A percentile compares a stretch with the other conserved stretches of the same genome.
These are phyloP conservation scores for Apeltes quadracus DNA, from an alignment of 2,113 vertebrate genomes.

Conservation along the genomic window DNA sequence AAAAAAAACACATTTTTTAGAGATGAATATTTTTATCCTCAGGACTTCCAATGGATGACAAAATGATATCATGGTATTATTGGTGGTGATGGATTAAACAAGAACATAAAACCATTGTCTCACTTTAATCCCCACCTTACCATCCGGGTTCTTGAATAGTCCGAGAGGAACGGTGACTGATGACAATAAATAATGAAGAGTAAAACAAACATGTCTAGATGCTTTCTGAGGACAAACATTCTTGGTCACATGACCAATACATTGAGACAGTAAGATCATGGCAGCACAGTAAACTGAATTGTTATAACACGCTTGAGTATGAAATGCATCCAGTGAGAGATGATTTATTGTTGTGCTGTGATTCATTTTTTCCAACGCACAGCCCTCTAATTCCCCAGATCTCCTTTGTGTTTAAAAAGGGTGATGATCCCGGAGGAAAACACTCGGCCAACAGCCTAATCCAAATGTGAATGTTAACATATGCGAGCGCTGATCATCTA, in stretches of 20 bases:
- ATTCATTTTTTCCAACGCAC: constrained; percentile 50
- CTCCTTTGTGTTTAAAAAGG: constrained; percentile 38
- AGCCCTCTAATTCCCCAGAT: constrained; percentile 49
- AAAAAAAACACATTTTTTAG: neutral
- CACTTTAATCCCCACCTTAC: neutral
- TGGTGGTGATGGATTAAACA: neutral
- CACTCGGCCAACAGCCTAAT: constrained; percentile 49
- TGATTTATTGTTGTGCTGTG: constrained; percentile 45
- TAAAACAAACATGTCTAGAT: constrained; percentile 9
- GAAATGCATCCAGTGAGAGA: constrained; percentile 56
- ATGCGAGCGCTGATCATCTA: constrained; percentile 49
- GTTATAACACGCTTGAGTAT: constrained; percentile 41
- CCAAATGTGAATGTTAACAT: constrained; percentile 66
- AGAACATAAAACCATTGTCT: neutral
- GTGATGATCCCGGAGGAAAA: constrained; percentile 24
- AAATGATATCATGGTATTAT: neutral
- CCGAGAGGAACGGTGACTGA: neutral
- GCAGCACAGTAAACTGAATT: constrained; percentile 30
- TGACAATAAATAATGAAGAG: neutral
- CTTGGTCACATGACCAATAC: constrained; percentile 13
- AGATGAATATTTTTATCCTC: neutral
- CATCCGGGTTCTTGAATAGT: neutral
- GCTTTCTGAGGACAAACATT: constrained; percentile 1
- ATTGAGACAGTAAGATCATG: constrained; percentile 21
- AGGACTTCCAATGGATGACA: neutral